Percentiles rank a stretch among this genome's conserved stretches.
These are phyloP conservation scores for Phoebastria nigripes DNA, from an alignment of 2,797 vertebrate species.

Conservation along the genomic window DNA sequence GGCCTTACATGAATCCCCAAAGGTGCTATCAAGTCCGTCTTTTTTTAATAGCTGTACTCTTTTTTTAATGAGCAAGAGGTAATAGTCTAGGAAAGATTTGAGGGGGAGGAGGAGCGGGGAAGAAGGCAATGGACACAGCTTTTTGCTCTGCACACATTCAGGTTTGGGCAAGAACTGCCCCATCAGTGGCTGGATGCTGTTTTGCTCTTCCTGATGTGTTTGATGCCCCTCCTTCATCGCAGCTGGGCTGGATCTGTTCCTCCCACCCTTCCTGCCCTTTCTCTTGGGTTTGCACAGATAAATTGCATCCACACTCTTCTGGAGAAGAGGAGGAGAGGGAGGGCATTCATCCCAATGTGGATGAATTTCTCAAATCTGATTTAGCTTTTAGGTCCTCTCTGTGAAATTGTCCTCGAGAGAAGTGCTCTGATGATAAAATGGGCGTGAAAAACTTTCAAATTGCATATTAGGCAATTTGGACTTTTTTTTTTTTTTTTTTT, in stretches of 20 bases:
- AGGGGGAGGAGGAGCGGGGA: accelerated
- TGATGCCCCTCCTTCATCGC: background rate
- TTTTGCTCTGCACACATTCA: background rate
- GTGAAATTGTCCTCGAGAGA: background rate
- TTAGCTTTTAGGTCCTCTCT: background rate
- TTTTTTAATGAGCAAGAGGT: background rate
- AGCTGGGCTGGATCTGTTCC: background rate
- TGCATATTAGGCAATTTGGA: background rate
- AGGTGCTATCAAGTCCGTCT: background rate
- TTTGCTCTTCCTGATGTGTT: background rate
- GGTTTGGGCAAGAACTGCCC: background rate
- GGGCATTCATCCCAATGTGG: accelerated
- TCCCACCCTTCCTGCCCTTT: background rate
- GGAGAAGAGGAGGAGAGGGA: background rate
- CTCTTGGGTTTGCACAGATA: background rate
- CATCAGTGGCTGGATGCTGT: background rate
- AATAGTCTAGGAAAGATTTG: background rate
- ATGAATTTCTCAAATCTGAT: background rate
- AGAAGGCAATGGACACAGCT: background rate
- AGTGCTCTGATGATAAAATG: background rate
- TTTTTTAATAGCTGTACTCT: background rate
- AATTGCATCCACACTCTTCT: background rate
- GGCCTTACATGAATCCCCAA: background rate
- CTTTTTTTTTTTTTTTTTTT: background rate
- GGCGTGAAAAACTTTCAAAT: background rate